These are phyloP conservation scores for Noctuana brunneofusca DNA, from an alignment of 2,888 invertebrate genomes.

Conservation along the genomic window DNA sequence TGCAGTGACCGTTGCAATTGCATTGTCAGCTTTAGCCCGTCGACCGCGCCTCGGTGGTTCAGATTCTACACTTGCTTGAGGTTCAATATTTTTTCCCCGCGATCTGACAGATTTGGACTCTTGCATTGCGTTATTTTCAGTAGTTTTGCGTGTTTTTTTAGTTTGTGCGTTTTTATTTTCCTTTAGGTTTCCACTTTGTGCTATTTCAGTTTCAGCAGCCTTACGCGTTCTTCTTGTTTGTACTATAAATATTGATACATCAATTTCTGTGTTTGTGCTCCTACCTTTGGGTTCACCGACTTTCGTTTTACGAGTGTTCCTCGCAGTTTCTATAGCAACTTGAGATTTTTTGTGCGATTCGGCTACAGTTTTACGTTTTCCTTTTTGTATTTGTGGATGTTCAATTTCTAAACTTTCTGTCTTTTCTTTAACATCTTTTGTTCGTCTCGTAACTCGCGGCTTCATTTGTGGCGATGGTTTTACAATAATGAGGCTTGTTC, in stretches of 20 bases:
- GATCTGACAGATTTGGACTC: background rate
- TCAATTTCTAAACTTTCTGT: background rate
- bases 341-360: conserved; percentile 3
- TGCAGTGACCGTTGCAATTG: background rate
- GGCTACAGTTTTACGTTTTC: conserved; percentile 36
- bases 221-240: conserved; percentile 13
- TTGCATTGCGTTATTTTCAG: background rate
- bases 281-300: background rate
- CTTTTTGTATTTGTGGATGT: background rate
- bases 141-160: background rate
- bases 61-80: conserved; percentile 40
- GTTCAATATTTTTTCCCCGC: conserved; percentile 40
- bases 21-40: conserved; percentile 1
- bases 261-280: background rate
- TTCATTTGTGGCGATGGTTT: conserved; percentile 56
- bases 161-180: conserved; percentile 22
- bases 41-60: conserved; percentile 6
- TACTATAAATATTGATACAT: background rate
- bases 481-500: conserved; percentile 45
- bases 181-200: background rate
- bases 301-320: conserved; percentile 1
- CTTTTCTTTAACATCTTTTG: conserved; percentile 8
- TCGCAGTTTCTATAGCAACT: background rate
- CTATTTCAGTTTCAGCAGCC: background rate
- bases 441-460: conserved; percentile 43